These are phyloP conservation scores for Thelaira solivaga DNA, from an alignment of 2,888 invertebrate species.

Conservation along the genomic window DNA sequence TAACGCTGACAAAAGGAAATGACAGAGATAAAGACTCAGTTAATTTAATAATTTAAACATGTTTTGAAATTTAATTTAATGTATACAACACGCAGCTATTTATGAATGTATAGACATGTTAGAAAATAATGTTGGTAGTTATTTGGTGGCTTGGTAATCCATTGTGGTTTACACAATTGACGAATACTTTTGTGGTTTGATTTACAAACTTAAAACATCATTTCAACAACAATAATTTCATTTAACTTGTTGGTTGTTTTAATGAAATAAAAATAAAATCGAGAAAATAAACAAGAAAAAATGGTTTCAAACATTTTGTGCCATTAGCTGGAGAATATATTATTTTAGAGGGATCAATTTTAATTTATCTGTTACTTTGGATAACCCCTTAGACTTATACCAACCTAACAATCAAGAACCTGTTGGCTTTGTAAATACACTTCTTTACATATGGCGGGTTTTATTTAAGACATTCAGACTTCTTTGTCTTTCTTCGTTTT, in stretches of 20 bases:
- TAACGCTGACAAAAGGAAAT: slow-evolving; percentile 6
- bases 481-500: too few species aligned
- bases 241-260: background rate
- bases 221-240: background rate
- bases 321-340: too few species aligned
- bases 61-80: background rate
- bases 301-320: too few species aligned
- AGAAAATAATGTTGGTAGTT: background rate
- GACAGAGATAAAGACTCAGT: background rate
- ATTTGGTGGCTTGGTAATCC: background rate
- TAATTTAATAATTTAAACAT: background rate
- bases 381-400: too few species aligned
- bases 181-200: background rate
- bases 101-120: background rate
- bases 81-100: background rate
- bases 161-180: background rate
- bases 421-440: too few species aligned
- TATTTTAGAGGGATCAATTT: too few species aligned
- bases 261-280: too few species aligned
- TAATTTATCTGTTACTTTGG: too few species aligned
- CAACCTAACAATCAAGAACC: too few species aligned
- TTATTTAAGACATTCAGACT: too few species aligned
- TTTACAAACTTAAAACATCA: background rate
- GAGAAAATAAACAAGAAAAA: too few species aligned
- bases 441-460: too few species aligned